Evolutionary conservation across 1,140 invertebrate species (phyloP).

Genomic region (Neocloeon triangulifer): DNA sequence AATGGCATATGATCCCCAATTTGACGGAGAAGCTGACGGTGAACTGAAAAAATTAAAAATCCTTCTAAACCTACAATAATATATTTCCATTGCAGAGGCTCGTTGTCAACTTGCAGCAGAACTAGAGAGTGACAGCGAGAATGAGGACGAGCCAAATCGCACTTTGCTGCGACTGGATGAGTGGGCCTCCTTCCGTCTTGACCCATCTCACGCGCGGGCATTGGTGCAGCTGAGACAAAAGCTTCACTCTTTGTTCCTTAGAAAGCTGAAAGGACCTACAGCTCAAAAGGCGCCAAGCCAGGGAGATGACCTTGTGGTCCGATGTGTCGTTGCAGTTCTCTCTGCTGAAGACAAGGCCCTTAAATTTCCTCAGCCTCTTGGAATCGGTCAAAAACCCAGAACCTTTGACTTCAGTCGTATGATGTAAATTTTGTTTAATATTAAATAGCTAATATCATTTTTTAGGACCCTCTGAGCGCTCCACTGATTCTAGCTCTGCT

Average conservation of each 20-base stretch:
- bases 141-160: constrained; percentile 32
- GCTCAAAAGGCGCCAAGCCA: constrained; percentile 28
- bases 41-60: too few species aligned
- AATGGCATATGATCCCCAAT: constrained; percentile 33
- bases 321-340: constrained; percentile 39
- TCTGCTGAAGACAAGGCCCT: constrained; percentile 45
- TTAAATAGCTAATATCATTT: too few species aligned
- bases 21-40: constrained; percentile 26
- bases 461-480: too few species aligned
- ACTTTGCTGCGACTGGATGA: constrained; percentile 45
- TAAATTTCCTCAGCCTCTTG: constrained; percentile 44
- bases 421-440: too few species aligned
- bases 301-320: constrained; percentile 47
- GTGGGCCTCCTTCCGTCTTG: constrained; percentile 53
- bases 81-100: not conserved
- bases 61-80: too few species aligned
- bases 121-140: constrained; percentile 31
- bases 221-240: constrained; percentile 51
- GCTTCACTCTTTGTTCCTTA: constrained; percentile 48
- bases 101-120: not conserved
- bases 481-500: too few species aligned
- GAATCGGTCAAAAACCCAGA: constrained; percentile 53
- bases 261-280: constrained; percentile 44
- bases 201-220: constrained; percentile 37
- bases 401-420: too few species aligned